These are phyloP conservation scores for Fistularia tabacaria DNA, from an alignment of 2,797 vertebrate species.

Conservation along the genomic window DNA sequence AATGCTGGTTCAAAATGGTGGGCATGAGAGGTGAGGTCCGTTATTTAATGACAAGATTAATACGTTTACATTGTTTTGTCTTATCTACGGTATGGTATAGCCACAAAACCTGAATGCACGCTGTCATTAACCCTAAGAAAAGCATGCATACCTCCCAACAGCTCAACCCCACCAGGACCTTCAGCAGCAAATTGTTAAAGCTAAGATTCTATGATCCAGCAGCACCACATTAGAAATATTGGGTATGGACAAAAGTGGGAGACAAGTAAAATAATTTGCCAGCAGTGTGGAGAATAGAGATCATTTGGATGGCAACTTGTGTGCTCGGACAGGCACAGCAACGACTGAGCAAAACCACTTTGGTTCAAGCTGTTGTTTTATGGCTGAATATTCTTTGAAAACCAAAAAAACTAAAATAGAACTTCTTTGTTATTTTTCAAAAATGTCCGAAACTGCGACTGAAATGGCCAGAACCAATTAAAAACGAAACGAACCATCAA, in stretches of 20 bases:
- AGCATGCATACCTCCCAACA: slow-evolving; percentile 51
- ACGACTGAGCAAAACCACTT: slow-evolving; percentile 96
- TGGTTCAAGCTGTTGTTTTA: slow-evolving; percentile 99
- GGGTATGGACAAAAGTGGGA: slow-evolving; percentile 27
- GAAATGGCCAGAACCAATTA: slow-evolving; percentile 46
- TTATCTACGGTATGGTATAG: slow-evolving; percentile 13
- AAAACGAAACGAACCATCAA: slow-evolving; percentile 53
- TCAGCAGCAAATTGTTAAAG: slow-evolving; percentile 69
- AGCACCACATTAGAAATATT: slow-evolving; percentile 50
- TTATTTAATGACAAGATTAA: slow-evolving; percentile 23
- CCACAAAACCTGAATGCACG: slow-evolving; percentile 49
- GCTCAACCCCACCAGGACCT: slow-evolving; percentile 45
- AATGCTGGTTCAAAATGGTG: slow-evolving; percentile 35
- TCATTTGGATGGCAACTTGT: slow-evolving; percentile 82
- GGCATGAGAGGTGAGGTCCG: slow-evolving; percentile 3
- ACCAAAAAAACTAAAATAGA: slow-evolving; percentile 42
- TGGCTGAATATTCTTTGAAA: slow-evolving; percentile 81
- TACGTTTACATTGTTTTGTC: slow-evolving; percentile 11
- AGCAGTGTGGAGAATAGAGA: slow-evolving; percentile 86
- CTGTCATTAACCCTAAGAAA: slow-evolving; percentile 64
- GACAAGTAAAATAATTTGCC: slow-evolving; percentile 78
- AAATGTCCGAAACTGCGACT: slow-evolving; percentile 75
- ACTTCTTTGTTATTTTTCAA: slow-evolving; percentile 73
- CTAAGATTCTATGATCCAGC: slow-evolving; percentile 60
- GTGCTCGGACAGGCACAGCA: slow-evolving; percentile 90